These are phyloP conservation scores for Pseudomyrmex cubaensis DNA, from an alignment of 1,140 invertebrate genomes.

Conservation along the genomic window DNA sequence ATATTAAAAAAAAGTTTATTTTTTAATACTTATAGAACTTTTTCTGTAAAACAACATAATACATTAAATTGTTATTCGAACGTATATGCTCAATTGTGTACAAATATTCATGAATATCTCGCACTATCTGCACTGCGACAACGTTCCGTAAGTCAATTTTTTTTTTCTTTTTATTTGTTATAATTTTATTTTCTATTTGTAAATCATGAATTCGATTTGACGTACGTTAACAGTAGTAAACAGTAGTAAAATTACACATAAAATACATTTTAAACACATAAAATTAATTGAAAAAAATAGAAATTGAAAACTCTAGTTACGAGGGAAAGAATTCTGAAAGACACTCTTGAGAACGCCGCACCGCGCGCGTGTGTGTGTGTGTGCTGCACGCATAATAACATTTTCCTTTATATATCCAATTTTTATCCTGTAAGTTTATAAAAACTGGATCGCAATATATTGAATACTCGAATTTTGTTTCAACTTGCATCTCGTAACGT, in stretches of 20 bases:
- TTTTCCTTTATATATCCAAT: not conserved
- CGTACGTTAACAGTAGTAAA: not conserved
- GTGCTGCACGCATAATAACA: not conserved
- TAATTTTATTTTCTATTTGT: not conserved
- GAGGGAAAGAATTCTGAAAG: not conserved
- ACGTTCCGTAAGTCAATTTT: conserved; percentile 16
- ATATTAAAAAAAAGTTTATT: too few relatives aligned
- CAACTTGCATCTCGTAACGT: conserved; percentile 13
- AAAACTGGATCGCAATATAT: conserved; percentile 14
- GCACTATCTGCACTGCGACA: conserved; percentile 25
- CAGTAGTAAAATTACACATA: too few relatives aligned
- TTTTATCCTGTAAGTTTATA: not conserved
- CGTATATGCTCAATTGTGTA: conserved; percentile 29
- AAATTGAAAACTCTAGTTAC: not conserved
- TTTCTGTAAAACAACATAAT: conserved; percentile 17
- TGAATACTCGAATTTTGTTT: conserved; percentile 1
- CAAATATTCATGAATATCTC: conserved; percentile 46
- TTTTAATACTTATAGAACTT: too few relatives aligned
- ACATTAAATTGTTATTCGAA: conserved; percentile 23
- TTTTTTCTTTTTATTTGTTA: not conserved
- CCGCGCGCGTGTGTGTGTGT: not conserved
- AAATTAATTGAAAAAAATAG: not conserved
- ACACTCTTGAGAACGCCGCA: conserved; percentile 22
- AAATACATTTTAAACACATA: conserved; percentile 3
- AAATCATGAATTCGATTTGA: conserved; percentile 20